Percentiles rank a stretch among this genome's conserved stretches.
phyloP scores from a whole-genome alignment of 2,797 vertebrate genomes.

The Cynopterus sphinx region DNA sequence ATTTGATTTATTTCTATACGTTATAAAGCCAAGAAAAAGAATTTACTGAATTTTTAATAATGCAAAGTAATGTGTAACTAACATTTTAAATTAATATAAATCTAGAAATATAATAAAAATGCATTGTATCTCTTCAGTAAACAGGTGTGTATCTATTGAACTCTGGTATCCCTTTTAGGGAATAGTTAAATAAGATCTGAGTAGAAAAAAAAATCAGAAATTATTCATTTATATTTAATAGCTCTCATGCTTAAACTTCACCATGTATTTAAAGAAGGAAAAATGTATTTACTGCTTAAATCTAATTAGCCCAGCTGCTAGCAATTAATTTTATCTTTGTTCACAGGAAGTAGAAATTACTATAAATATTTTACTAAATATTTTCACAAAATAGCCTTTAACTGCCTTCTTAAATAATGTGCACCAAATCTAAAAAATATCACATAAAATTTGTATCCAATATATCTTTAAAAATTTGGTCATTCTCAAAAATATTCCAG shows the following conservation, averaged over 20 bases:
- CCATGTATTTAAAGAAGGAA: slow-evolving; percentile 2
- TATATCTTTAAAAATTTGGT: slow-evolving; percentile 8
- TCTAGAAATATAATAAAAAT: slow-evolving; percentile 1
- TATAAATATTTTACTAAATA: slow-evolving; percentile 50
- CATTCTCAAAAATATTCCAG: slow-evolving; percentile 19
- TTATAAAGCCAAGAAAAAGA: slow-evolving; percentile 46
- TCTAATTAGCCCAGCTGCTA: neutral
- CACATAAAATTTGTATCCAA: neutral
- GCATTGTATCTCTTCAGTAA: neutral
- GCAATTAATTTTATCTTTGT: slow-evolving; percentile 43
- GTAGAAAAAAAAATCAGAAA: neutral
- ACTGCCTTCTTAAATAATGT: slow-evolving; percentile 29
- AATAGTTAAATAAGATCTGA: slow-evolving; percentile 32
- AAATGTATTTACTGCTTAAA: slow-evolving; percentile 15
- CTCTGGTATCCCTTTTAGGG: neutral
- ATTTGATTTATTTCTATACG: neutral
- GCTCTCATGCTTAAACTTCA: neutral
- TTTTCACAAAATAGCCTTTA: slow-evolving; percentile 35
- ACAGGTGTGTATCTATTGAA: neutral
- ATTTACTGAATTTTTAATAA: slow-evolving; percentile 16
- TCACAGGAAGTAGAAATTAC: slow-evolving; percentile 39
- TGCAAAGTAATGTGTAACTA: slow-evolving; percentile 6
- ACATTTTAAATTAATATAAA: slow-evolving; percentile 31
- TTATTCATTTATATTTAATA: neutral
- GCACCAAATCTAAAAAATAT: neutral